Evolutionary conservation across 2,113 vertebrate genomes (phyloP), one percentile per base, ranked within the genome.

Genomic region (Aythya baeri): DNA sequence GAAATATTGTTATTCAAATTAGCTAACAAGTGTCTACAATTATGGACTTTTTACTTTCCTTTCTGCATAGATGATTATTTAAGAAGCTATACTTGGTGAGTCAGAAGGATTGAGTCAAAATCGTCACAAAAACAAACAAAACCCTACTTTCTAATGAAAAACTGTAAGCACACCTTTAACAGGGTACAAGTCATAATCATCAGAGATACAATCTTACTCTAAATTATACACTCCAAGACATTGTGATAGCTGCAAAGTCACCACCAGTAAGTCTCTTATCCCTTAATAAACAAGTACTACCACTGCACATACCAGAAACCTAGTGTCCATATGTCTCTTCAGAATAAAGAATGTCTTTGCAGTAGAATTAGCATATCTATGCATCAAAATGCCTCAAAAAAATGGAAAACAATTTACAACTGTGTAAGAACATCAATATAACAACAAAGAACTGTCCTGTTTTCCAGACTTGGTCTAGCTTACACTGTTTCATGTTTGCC

Each of bases 321-420:
- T 0, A 1, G 36, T n/a, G 41, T 31, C 31, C 41, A 58, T 0
- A 66, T 5, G 88, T 13, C 11, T 7, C 67, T 73, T 34, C 27
- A 55, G 38, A 88, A 83, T 10, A 10, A 71, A 52, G 22, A 61
- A 65, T 1, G 22, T 12, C 23, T 74, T 50, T 72, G 16, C 59
- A 88, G 63, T 8, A 4, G 13, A 93, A 72, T 3, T 9, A 80
- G 26, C 38, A 18, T 29, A 71, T 11, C 20, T 3, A 10, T 13
- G 8, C 21, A 74, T 49, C 58, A 80, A 93, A 91, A 91, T 21
- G 18, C 31, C 32, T 84, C 43, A 86, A 71, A 83, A 75, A 90
- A 75, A 83, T 2, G 49, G 3, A 11, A 87, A 88, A 12, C 46
- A 49, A 49, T 20, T 49, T 46, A 58, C 44, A 25, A 59, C 34